Evolutionary conservation across 2,797 vertebrate species (phyloP).

Genomic region (Sternotherus odoratus): DNA sequence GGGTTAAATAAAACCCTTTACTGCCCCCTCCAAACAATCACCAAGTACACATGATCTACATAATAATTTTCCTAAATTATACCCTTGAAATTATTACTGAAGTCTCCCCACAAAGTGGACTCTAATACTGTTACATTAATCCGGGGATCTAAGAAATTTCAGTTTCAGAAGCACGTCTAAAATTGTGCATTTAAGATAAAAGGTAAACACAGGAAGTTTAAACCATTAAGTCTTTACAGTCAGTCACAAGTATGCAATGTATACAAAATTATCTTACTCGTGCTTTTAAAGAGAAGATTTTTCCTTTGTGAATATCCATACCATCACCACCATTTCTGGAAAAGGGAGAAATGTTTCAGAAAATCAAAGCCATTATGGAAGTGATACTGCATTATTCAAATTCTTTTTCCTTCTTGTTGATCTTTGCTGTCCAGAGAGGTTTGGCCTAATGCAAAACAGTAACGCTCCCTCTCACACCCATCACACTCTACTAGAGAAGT

Average conservation of each 20-base stretch:
- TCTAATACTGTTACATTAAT: background rate
- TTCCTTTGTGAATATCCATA: slow-evolving; percentile 81
- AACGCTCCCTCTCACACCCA: background rate
- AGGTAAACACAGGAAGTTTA: background rate
- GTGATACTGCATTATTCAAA: background rate
- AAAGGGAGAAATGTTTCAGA: slow-evolving; percentile 14
- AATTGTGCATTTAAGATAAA: background rate
- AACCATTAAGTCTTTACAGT: background rate
- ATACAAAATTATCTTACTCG: slow-evolving; percentile 82
- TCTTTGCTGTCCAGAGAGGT: background rate
- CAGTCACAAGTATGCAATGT: slow-evolving; percentile 4
- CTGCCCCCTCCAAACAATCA: background rate
- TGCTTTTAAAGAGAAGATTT: slow-evolving; percentile 92
- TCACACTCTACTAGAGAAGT: background rate
- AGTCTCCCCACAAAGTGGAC: background rate
- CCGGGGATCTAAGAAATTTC: background rate
- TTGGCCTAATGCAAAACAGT: background rate
- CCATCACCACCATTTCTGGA: slow-evolving; percentile 75
- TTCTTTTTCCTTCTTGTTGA: background rate
- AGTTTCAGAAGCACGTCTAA: background rate
- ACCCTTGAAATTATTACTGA: background rate
- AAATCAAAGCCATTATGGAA: background rate
- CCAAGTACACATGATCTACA: background rate
- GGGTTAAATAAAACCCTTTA: background rate
- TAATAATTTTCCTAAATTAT: background rate